Base-by-base conservation (phyloP, 2,797 vertebrate genomes). In the Gadopsis marmoratus region DNA sequence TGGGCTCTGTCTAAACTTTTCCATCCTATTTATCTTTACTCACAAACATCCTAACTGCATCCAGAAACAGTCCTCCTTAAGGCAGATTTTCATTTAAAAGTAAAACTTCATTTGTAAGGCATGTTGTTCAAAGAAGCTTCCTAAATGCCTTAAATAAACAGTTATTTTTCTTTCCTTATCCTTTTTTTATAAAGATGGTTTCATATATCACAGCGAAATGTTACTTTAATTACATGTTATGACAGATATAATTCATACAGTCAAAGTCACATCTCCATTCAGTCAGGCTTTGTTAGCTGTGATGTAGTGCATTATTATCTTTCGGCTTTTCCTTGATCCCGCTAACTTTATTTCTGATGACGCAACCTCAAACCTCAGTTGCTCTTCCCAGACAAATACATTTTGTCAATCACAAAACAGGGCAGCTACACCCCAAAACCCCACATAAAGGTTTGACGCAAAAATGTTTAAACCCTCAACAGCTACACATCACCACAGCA, bases 321-420 rank as follows among this genome's bases (percentile, higher is more conserved):
- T 47, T 62, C 23, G 45, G 64, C 17, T 58, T 55, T 33, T 75
- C 53, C 71, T 66, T 23, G 4, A 79, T 83, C 78, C 78, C 62
- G n/a, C n/a, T 62, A 29, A 81, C 69, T 82, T 87, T 69, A 86
- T 78, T 76, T 86, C 78, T 29, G 58, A 76, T 79, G 55, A 82
- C 6, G 70, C 51, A 48, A 71, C 82, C 77, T 85, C 79, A 86
- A 86, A 86, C 84, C 77, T 88, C 80, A 79, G 64, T 76, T 19
- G 5, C 67, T 79, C 83, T 79, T 83, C 59, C 74, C 63, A 85
- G 71, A 87, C 71, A 72, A 84, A 82, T 71, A 62, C 11, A 47
- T 70, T 87, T 82, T 82, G 85, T 89, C 86, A 78, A 35, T 86
- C 78, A 47, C 71, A 78, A 77, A 86, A 68, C 41, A 45, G 68